Conservation (phyloP, 2,113 vertebrate species). For the Nibea albiflora region DNA sequence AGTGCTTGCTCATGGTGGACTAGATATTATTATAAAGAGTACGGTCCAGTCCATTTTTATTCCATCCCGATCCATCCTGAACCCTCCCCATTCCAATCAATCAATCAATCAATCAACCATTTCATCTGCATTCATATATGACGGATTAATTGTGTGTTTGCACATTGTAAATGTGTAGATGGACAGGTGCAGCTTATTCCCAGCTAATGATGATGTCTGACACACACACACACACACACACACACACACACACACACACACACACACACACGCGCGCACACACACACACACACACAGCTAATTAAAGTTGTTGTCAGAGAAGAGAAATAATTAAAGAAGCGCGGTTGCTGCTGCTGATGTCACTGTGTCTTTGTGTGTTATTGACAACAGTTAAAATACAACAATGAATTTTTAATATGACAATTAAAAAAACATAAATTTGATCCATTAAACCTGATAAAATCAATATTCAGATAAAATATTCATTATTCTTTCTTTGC, state of each 20-base stretch:
- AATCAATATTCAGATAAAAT: background rate
- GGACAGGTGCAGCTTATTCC: slow-evolving; percentile 14
- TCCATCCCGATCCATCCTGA: too few species aligned
- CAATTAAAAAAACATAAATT: background rate
- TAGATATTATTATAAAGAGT: too few species aligned
- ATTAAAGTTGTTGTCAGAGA: slow-evolving; percentile 86
- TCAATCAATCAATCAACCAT: too few species aligned
- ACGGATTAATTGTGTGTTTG: too few species aligned
- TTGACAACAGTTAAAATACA: background rate
- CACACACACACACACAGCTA: slow-evolving; percentile 70
- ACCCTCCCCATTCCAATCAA: too few species aligned
- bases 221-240: too few species aligned
- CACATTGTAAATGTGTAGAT: background rate
- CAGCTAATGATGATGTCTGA: slow-evolving; percentile 26
- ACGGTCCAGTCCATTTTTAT: too few species aligned
- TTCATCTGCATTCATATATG: background rate
- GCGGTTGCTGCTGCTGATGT: slow-evolving; percentile 47
- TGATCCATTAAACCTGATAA: background rate
- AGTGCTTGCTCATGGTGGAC: too few species aligned
- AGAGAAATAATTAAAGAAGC: slow-evolving; percentile 84
- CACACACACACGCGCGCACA: background rate
- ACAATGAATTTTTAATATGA: too few species aligned
- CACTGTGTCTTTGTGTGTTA: slow-evolving; percentile 22
- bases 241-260: background rate
- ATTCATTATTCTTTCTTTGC: too few species aligned